Evolutionary conservation across 2,888 invertebrate species (phyloP).

Genomic region (Leptopterna dolabrata): DNA sequence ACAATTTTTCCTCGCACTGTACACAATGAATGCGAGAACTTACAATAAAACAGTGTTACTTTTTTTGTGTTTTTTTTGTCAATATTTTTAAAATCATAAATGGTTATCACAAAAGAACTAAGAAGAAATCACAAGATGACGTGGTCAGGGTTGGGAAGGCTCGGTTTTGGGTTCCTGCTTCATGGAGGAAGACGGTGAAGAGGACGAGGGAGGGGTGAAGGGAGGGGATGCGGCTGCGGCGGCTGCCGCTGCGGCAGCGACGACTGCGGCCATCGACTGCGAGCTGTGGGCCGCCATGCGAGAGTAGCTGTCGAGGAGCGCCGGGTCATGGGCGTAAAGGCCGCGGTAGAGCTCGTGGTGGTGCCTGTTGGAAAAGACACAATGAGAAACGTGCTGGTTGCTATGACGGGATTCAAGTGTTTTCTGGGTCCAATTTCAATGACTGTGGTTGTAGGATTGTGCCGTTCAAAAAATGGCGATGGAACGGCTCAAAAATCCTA

Average conservation of each 20-base stretch:
- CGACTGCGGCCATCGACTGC: constrained; percentile 66
- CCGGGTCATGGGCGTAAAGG: constrained; percentile 76
- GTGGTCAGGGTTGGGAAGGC: constrained; percentile 57
- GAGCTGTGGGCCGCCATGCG: constrained; percentile 71
- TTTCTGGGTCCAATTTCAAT: no score
- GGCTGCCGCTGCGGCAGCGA: constrained; percentile 64
- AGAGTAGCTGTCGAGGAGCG: constrained; percentile 80
- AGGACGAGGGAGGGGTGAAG: constrained; percentile 56
- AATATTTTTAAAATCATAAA: background rate
- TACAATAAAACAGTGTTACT: background rate
- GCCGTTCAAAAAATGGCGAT: no score
- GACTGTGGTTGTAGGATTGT: no score
- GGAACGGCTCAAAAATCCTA: no score
- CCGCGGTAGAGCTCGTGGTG: constrained; percentile 83
- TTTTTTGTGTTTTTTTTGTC: background rate
- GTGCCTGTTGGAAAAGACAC: constrained; percentile 64
- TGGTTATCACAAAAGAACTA: constrained; percentile 50
- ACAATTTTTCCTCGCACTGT: constrained; percentile 54
- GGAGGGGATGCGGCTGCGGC: constrained; percentile 64
- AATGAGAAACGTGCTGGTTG: background rate
- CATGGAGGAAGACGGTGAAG: constrained; percentile 54
- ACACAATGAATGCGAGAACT: constrained; percentile 26
- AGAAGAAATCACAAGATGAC: constrained; percentile 36
- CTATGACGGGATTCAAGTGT: no score
- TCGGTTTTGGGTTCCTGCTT: constrained; percentile 57